Evolutionary conservation across 2,888 invertebrate genomes (phyloP).

Genomic region (Scaptodrosophila latifasciaeformis): DNA sequence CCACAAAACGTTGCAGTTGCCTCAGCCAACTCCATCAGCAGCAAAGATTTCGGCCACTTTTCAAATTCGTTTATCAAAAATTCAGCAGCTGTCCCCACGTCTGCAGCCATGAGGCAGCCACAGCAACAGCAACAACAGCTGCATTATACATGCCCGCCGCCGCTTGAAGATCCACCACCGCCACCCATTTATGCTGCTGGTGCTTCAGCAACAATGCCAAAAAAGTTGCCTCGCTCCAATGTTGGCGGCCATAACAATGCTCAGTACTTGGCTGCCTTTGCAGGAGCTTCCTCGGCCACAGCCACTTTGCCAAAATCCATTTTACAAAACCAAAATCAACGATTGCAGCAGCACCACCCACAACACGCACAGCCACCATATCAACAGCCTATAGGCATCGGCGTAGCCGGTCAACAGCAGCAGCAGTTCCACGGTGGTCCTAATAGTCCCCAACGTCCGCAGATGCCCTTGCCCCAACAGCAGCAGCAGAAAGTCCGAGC

Average conservation of each 20-base stretch:
- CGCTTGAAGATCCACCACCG: slow-evolving; percentile 73
- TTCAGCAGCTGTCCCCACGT: slow-evolving; percentile 61
- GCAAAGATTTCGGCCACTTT: slow-evolving; percentile 58
- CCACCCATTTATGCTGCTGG: slow-evolving; percentile 62
- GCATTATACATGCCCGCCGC: slow-evolving; percentile 72
- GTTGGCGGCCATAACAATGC: slow-evolving; percentile 29
- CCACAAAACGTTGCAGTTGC: too few species aligned
- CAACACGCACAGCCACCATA: slow-evolving; percentile 50
- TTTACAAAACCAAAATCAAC: slow-evolving; percentile 58
- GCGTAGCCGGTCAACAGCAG: slow-evolving; percentile 31
- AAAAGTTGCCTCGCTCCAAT: slow-evolving; percentile 49
- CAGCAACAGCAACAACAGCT: slow-evolving; percentile 52
- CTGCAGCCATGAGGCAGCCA: slow-evolving; percentile 25
- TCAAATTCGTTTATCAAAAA: slow-evolving; percentile 69
- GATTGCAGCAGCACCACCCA: slow-evolving; percentile 29
- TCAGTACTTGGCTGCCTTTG: slow-evolving; percentile 56
- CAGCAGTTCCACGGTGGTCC: slow-evolving; percentile 45
- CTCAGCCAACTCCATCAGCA: too few species aligned
- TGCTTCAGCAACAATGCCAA: slow-evolving; percentile 70
- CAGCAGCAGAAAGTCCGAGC: slow-evolving; percentile 43
- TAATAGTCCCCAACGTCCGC: slow-evolving; percentile 65
- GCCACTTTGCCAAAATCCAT: slow-evolving; percentile 70
- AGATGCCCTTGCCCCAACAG: slow-evolving; percentile 63
- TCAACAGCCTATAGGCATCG: slow-evolving; percentile 43
- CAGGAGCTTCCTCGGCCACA: slow-evolving; percentile 57